phyloP scores from a whole-genome alignment of 2,797 vertebrate species.

The Sternarchorhynchus goeldii region DNA sequence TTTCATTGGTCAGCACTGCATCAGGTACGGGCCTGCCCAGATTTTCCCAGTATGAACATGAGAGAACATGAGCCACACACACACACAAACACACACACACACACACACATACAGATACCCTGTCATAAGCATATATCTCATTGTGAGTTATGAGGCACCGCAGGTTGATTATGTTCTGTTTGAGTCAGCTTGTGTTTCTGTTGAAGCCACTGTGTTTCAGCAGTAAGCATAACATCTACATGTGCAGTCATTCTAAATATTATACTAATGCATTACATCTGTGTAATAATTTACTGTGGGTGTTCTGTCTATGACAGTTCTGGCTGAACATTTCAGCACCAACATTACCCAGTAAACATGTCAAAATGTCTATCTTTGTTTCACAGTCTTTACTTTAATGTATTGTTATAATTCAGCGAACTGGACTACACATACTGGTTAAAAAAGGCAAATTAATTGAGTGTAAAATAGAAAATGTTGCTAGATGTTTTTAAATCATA shows the following conservation, averaged over 20 bases:
- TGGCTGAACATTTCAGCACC: no score
- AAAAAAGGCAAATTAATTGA: no score
- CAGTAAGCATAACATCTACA: background rate
- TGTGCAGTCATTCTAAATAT: background rate
- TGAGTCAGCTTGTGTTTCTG: slow-evolving; percentile 12
- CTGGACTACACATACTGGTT: no score
- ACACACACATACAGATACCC: background rate
- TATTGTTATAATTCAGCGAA: no score
- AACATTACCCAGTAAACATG: no score
- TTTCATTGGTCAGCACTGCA: slow-evolving; percentile 19
- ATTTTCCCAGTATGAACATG: background rate
- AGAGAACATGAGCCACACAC: background rate
- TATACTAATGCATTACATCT: no score
- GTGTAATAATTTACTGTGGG: no score
- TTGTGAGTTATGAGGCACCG: background rate
- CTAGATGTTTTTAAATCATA: no score
- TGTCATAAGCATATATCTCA: background rate
- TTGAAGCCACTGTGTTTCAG: background rate
- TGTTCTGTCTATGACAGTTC: no score
- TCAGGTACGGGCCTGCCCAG: background rate
- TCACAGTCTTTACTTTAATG: no score
- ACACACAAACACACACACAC: background rate
- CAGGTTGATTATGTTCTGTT: background rate
- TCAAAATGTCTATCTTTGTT: no score
- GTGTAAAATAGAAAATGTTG: no score